Base-by-base conservation (phyloP, 2,113 vertebrate genomes). In the Chitala chitala region DNA sequence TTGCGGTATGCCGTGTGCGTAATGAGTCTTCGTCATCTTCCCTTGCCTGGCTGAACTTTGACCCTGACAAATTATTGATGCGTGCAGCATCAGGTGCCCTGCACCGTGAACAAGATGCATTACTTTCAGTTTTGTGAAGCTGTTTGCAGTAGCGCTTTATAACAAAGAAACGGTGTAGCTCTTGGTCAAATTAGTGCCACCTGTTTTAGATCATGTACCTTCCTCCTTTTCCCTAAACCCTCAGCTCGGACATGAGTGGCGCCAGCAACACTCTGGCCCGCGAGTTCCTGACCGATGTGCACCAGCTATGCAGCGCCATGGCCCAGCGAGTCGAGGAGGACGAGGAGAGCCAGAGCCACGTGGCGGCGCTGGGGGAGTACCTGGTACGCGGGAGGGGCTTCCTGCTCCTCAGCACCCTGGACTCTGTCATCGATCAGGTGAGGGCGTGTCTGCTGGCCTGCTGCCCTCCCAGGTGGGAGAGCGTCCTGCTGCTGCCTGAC, bases 271-370 rank as follows among this genome's bases (percentile, higher is more conserved):
- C 93, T 5, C 82, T 98, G 90, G 97, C 97, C 70, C 91, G 97
- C 84, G 96, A 98, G 86, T 99, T 99, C 88, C 89, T 99, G 85
- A 95, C 94, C 0, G 97, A 99, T 81, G 97, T 99, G 73, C 96
- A 96, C 84, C 93, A 93, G 31, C 91, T 99, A 74, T 99, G 97
- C 90, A 98, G 94, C 80, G 94, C 93, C 0, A 93, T 98, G 90
- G 93, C 93, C 8, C 95, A 96, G 87, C 92, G 90, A 78, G 88
- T 87, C 0, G 96, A 96, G 84, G 94, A 95, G 78, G 94, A 97
- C 54, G 95, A 98, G 51, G 96, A 98, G 70, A 95, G 98, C 78
- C 94, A 96, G 87, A 94, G 92, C 59, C 94, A 98, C 80, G 94
- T 99, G 94, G 94, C 93, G 69, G 90, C 93, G 0, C 88, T 99